Percentiles rank a stretch among this genome's conserved stretches.
Conservation (phyloP, 2,113 vertebrate species). For the Myocastor coypus region DNA sequence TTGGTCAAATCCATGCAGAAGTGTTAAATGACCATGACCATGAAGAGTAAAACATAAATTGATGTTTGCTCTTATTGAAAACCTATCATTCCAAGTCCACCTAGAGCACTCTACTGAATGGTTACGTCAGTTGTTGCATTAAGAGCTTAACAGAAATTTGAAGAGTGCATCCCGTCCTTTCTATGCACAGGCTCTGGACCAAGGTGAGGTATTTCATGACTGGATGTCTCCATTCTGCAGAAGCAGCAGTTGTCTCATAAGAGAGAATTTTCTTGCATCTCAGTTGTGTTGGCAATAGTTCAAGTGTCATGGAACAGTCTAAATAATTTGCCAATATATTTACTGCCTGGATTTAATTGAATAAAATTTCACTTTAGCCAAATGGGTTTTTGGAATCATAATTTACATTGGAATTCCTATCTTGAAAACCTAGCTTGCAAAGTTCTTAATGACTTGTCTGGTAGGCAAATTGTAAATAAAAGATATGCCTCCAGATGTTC, state of each 20-base stretch:
- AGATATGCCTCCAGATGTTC: constrained; percentile 58
- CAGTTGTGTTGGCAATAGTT: constrained; percentile 54
- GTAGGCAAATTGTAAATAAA: constrained; percentile 69
- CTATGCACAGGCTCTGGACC: neutral
- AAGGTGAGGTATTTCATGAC: constrained; percentile 16
- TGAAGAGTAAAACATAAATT: neutral
- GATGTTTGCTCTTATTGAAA: neutral
- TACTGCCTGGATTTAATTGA: constrained; percentile 55
- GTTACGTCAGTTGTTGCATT: constrained; percentile 32
- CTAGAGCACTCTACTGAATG: neutral
- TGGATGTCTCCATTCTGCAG: neutral
- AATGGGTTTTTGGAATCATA: constrained; percentile 58
- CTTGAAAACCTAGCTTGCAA: constrained; percentile 57
- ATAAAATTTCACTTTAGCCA: constrained; percentile 60
- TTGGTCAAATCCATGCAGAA: neutral
- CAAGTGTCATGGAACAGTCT: constrained; percentile 8
- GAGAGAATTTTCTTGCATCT: constrained; percentile 48
- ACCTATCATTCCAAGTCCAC: neutral
- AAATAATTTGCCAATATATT: constrained; percentile 71
- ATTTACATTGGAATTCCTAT: constrained; percentile 61
- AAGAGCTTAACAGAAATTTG: neutral
- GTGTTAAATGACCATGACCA: neutral
- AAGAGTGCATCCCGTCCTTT: neutral
- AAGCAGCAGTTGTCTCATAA: constrained; percentile 17
- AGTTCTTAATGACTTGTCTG: constrained; percentile 65